A percentile compares a stretch with the other conserved stretches of the same genome.
Conservation (phyloP, 2,797 vertebrate genomes). For the Sitta carolinensis region DNA sequence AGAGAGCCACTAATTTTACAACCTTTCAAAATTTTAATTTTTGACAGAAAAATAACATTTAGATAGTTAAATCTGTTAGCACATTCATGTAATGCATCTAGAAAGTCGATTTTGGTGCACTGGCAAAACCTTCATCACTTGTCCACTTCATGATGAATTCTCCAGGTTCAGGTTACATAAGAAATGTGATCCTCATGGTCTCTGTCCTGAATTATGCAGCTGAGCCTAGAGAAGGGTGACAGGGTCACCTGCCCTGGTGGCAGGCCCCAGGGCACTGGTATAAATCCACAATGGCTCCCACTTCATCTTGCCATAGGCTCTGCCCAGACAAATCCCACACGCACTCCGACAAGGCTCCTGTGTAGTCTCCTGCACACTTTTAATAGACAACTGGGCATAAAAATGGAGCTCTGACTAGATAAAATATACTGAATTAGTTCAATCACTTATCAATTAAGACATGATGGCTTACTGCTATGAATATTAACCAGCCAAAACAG, state of each 20-base stretch:
- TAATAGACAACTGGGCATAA: neutral
- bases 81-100: neutral
- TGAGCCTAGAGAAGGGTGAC: neutral
- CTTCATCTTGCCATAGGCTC: neutral
- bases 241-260: fast-evolving
- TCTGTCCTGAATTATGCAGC: neutral
- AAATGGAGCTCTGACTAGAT: neutral
- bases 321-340: neutral
- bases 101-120: neutral
- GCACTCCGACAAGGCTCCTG: neutral
- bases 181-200: neutral
- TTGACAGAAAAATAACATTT: neutral
- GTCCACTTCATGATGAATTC: neutral
- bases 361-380: neutral
- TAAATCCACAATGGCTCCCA: neutral
- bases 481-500: constrained; percentile 23
- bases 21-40: neutral
- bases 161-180: neutral
- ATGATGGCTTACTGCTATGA: neutral
- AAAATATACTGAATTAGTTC: neutral
- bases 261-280: neutral
- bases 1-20: neutral
- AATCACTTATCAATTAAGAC: constrained; percentile 25
- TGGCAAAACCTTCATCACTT: neutral
- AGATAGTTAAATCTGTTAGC: neutral